These are phyloP conservation scores for Bubo blakistoni DNA, from an alignment of 2,113 vertebrate genomes.

Conservation along the genomic window DNA sequence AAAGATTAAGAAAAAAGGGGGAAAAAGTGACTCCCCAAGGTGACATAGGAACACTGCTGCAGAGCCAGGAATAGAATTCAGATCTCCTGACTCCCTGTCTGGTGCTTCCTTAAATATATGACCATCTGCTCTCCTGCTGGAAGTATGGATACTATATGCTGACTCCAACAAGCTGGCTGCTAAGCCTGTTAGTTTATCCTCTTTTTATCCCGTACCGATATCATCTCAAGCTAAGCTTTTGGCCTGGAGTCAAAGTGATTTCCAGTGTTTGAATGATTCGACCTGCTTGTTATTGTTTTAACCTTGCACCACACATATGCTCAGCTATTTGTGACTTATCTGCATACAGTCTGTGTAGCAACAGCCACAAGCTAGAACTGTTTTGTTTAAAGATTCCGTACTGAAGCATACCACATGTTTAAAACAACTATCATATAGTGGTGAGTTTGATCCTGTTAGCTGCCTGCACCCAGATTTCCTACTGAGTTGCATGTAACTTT, in stretches of 20 bases:
- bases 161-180: constrained; percentile 44
- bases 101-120: constrained; percentile 63
- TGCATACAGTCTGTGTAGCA: constrained; percentile 7
- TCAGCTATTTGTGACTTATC: constrained; percentile 44
- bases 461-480: neutral
- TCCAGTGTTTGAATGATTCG: constrained; percentile 41
- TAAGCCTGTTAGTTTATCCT: constrained; percentile 65
- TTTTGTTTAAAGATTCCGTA: constrained; percentile 25
- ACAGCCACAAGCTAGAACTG: neutral
- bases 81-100: constrained; percentile 52
- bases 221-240: constrained; percentile 55
- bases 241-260: constrained; percentile 53
- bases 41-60: constrained; percentile 49
- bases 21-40: constrained; percentile 36
- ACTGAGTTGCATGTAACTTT: neutral
- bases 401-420: neutral
- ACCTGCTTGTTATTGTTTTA: constrained; percentile 61
- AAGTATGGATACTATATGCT: constrained; percentile 56
- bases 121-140: constrained; percentile 59
- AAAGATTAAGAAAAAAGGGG: constrained; percentile 30
- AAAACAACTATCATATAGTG: neutral
- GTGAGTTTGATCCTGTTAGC: neutral
- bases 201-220: constrained; percentile 51
- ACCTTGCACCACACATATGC: constrained; percentile 46
- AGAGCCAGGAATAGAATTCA: constrained; percentile 57